phyloP scores from a whole-genome alignment of 2,113 vertebrate genomes.

The Tor tambroides region DNA sequence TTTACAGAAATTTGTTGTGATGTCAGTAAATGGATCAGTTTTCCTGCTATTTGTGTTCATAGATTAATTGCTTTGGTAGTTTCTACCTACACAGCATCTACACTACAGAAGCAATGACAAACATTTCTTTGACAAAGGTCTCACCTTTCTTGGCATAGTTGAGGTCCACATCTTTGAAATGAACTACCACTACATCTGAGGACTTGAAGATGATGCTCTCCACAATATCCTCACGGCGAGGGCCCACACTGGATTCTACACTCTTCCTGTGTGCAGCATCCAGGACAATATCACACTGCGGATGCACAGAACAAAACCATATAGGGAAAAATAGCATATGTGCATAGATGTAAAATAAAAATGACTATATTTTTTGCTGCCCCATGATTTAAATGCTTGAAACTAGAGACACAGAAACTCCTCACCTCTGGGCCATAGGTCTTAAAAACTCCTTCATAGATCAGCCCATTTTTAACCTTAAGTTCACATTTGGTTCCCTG shows the following conservation, averaged over 20 bases:
- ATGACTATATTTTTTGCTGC: too few species aligned
- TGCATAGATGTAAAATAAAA: neutral
- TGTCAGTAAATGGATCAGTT: neutral
- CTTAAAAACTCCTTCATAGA: constrained; percentile 99
- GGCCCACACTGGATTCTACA: constrained; percentile 83
- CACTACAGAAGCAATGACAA: neutral
- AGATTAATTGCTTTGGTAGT: neutral
- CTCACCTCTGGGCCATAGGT: constrained; percentile 98
- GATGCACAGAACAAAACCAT: constrained; percentile 30
- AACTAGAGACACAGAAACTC: too few species aligned
- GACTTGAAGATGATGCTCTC: constrained; percentile 98
- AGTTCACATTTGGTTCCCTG: constrained; percentile 99
- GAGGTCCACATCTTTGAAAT: constrained; percentile 97
- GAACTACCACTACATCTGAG: constrained; percentile 94
- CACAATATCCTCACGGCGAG: constrained; percentile 94
- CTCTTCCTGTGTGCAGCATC: constrained; percentile 95
- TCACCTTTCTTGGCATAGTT: constrained; percentile 95
- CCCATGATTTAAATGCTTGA: neutral
- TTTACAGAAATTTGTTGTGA: neutral
- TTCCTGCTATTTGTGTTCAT: neutral
- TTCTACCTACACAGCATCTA: neutral
- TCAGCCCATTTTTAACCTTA: constrained; percentile 93
- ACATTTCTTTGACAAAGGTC: neutral
- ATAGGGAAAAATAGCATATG: neutral
- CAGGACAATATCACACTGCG: constrained; percentile 94